phyloP scores from a whole-genome alignment of 2,888 invertebrate species.

The Pristionchus exspectatus region DNA sequence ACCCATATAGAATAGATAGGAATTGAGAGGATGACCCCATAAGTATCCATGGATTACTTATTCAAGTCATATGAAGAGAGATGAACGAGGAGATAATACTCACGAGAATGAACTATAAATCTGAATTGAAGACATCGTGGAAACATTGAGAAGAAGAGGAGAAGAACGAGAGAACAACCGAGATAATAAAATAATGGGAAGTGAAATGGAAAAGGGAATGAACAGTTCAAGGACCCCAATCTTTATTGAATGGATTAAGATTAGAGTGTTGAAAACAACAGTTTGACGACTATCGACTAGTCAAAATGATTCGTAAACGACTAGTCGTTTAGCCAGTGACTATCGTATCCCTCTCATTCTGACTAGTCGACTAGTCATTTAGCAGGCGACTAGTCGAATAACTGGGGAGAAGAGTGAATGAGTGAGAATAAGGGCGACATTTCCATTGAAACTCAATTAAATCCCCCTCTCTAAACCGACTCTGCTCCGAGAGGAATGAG shows the following conservation, averaged over 20 bases:
- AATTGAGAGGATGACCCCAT: slow-evolving; percentile 14
- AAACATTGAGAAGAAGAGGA: not conserved
- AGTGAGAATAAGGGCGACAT: too few species aligned
- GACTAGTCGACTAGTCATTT: too few species aligned
- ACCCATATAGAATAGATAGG: slow-evolving; percentile 7
- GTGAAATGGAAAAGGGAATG: slow-evolving; percentile 1
- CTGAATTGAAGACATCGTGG: not conserved
- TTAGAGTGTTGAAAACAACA: too few species aligned
- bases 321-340: too few species aligned
- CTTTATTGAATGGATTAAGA: not conserved
- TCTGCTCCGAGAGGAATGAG: too few species aligned
- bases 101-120: not conserved
- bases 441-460: too few species aligned
- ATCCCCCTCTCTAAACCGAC: too few species aligned
- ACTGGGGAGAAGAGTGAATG: too few species aligned
- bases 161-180: not conserved
- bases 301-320: too few species aligned
- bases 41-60: not conserved
- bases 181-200: not conserved
- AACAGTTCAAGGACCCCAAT: not conserved
- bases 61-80: not conserved
- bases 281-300: too few species aligned
- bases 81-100: not conserved
- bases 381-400: too few species aligned
- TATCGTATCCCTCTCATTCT: too few species aligned